phyloP scores from a whole-genome alignment of 37 sponge, comb jelly and placozoan genomes.

The Amphimedon queenslandica region DNA sequence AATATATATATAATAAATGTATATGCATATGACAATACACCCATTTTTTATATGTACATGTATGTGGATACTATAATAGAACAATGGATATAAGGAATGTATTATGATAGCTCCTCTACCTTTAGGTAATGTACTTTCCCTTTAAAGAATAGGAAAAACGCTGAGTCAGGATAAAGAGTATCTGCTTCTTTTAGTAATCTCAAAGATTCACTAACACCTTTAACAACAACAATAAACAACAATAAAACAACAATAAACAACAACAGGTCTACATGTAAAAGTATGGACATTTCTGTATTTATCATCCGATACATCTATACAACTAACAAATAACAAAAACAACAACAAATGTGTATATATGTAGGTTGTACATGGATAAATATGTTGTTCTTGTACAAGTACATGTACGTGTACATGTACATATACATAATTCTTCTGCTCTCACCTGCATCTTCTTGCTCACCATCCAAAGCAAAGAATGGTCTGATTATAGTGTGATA shows the following conservation, averaged over 20 bases:
- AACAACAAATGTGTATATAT: background rate
- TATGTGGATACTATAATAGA: background rate
- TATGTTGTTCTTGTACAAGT: background rate
- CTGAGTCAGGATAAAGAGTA: constrained; percentile 49
- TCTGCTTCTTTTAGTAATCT: constrained; percentile 45
- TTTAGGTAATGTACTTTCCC: constrained; percentile 43
- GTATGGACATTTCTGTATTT: too few relatives aligned
- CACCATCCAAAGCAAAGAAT: constrained; percentile 89
- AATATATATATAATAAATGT: too few relatives aligned
- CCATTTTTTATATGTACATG: constrained; percentile 5
- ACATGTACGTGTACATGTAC: background rate
- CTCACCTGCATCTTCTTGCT: constrained; percentile 58
- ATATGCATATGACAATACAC: too few relatives aligned
- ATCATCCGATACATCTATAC: too few relatives aligned
- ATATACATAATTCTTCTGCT: background rate
- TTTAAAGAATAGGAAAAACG: constrained; percentile 81
- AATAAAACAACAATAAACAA: background rate
- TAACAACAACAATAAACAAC: too few relatives aligned
- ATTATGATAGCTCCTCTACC: too few relatives aligned
- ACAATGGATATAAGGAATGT: background rate
- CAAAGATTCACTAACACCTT: constrained; percentile 58
- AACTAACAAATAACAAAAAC: too few relatives aligned
- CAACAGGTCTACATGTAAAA: background rate
- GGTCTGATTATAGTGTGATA: constrained; percentile 82
- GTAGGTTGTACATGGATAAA: background rate